Conservation (phyloP, 1,140 invertebrate genomes). For the Heliconius melpomene region DNA sequence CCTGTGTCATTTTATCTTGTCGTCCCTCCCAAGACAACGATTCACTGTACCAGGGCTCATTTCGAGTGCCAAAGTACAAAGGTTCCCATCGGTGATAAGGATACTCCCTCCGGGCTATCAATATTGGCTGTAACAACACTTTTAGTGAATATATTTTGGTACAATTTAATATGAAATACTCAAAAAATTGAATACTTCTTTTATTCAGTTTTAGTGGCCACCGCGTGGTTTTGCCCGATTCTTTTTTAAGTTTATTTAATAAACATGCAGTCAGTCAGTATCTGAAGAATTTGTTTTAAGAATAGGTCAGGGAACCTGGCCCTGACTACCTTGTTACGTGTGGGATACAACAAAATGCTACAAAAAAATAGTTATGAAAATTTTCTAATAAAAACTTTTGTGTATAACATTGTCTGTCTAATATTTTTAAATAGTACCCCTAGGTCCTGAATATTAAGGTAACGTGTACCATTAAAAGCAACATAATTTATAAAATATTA, state of each 20-base stretch:
- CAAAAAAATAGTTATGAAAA: no score
- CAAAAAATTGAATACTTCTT: no score
- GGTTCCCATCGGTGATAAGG: conserved; percentile 92
- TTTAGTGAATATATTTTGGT: conserved; percentile 26
- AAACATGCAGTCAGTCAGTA: no score
- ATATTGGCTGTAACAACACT: conserved; percentile 81
- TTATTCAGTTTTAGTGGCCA: no score
- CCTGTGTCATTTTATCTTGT: conserved; percentile 94
- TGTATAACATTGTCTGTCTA: no score
- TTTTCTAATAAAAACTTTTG: no score
- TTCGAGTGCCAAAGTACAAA: conserved; percentile 89
- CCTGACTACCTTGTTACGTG: no score
- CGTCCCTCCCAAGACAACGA: conserved; percentile 90
- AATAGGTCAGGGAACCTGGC: no score
- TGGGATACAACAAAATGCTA: no score
- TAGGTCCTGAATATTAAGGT: neutral
- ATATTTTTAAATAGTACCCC: neutral
- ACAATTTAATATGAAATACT: neutral
- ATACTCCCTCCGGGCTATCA: conserved; percentile 85
- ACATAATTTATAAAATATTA: neutral
- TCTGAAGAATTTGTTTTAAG: no score
- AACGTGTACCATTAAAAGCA: neutral
- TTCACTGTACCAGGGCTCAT: conserved; percentile 91
- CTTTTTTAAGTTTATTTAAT: no score
- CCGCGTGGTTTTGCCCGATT: no score